Evolutionary conservation across 1,140 invertebrate genomes (phyloP).

Genomic region (Streblospio benedicti): DNA sequence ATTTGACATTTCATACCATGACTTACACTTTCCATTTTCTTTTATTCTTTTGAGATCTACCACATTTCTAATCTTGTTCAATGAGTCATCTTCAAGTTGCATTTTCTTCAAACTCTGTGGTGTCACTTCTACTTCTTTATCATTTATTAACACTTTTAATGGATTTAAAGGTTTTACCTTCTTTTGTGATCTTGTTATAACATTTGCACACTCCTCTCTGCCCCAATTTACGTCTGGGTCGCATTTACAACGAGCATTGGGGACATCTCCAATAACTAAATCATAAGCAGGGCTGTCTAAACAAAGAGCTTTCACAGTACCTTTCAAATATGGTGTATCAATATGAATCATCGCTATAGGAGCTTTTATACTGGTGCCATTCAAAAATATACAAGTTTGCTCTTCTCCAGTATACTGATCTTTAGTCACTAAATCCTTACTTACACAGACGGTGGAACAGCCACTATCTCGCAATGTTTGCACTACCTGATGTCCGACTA

Average conservation of each 20-base stretch:
- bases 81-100: neutral
- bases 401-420: too few relatives aligned
- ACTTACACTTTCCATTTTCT: too few relatives aligned
- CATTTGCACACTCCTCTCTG: neutral
- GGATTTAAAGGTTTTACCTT: neutral
- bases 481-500: too few relatives aligned
- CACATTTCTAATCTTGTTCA: neutral
- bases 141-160: neutral
- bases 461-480: too few relatives aligned
- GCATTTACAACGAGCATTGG: neutral
- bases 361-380: conserved; percentile 1
- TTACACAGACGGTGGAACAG: too few relatives aligned
- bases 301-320: neutral
- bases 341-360: conserved; percentile 5
- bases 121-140: neutral
- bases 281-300: conserved; percentile 7
- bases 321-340: conserved; percentile 6
- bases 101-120: neutral
- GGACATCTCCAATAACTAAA: conserved; percentile 4
- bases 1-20: too few relatives aligned
- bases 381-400: neutral
- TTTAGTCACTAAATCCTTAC: too few relatives aligned
- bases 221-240: neutral
- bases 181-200: neutral
- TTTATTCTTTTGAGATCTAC: too few relatives aligned